Base-by-base conservation (phyloP, 2,888 invertebrate genomes). In the Liodrosophila aerea region DNA sequence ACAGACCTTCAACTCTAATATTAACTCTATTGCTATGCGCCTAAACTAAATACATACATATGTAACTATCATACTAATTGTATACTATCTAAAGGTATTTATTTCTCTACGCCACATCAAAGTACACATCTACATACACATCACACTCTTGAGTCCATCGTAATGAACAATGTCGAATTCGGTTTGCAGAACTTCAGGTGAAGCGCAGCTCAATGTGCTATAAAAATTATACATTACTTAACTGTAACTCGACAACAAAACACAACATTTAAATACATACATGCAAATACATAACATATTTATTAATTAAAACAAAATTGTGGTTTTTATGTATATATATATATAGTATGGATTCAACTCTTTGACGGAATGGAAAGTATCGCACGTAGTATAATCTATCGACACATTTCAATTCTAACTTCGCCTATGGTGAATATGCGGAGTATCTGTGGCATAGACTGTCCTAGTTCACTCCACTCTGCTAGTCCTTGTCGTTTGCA, bases 1-100 rank as follows among this genome's bases (percentile, higher is more conserved):
- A 77, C 56, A 53, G 41, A 43, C 16, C 22, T 22, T 22, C 5
- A 18, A 40, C 54, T 50, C 16, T 15, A 50, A 45, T 44, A 39
- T 49, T 31, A 81, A 78, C 66, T 78, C 53, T 71, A 73, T 59
- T 78, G 83, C 80, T 75, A 78, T 75, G 76, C 80, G 83, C 76
- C 80, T 82, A 63, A 69, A 63, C 44, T 50, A 56, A 56, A 12
- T 7, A 7, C 7, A 30, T 30, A 9, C 2, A n/a, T 54, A 50
- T 31, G 34, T 65, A 63, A 69, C 64, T 70, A 64, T 33, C 65
- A 81, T 56, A 73, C 65, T 73, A 75, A 75, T 57, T 80, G 73
- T 75, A 83, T 78, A 76, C 75, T 67, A 78, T 56, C 53, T 72
- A 60, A 70, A 45, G 74, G 61, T 81, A 77, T 65, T 77, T 80